Evolutionary conservation across 2,888 invertebrate species (phyloP).

Genomic region (Drosophila lacicola): DNA sequence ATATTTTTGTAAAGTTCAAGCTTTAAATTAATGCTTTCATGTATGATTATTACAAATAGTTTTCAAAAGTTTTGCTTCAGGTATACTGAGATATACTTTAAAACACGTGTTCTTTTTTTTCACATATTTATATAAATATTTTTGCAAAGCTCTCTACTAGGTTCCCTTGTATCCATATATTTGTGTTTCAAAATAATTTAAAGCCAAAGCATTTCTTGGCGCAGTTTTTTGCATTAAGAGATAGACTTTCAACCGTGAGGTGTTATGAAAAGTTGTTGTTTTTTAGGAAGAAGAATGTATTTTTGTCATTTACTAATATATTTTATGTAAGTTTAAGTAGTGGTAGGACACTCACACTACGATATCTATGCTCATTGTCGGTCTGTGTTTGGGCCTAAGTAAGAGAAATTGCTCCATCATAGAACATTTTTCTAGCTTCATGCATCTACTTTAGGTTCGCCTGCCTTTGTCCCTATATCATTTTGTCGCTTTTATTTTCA

Average conservation of each 20-base stretch:
- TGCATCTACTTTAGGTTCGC: constrained; percentile 50
- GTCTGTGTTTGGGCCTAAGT: constrained; percentile 53
- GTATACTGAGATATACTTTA: no score
- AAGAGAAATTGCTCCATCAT: constrained; percentile 73
- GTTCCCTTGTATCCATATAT: no score
- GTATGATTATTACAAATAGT: no score
- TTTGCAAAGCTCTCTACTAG: no score
- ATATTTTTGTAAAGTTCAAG: no score
- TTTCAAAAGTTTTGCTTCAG: no score
- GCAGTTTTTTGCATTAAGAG: neutral
- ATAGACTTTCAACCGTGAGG: neutral
- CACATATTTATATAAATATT: no score
- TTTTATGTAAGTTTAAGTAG: constrained; percentile 5
- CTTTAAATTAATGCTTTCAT: no score
- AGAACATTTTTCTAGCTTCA: constrained; percentile 53
- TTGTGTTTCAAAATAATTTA: neutral
- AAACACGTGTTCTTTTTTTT: no score
- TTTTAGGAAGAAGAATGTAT: constrained; percentile 14
- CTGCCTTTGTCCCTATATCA: constrained; percentile 47
- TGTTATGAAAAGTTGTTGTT: constrained; percentile 2
- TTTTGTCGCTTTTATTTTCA: constrained; percentile 53
- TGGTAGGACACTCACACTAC: constrained; percentile 6
- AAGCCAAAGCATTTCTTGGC: neutral
- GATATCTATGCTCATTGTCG: constrained; percentile 25
- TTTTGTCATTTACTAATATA: constrained; percentile 23